These are phyloP conservation scores for Gibbula magus DNA, from an alignment of 2,888 invertebrate genomes.

Conservation along the genomic window DNA sequence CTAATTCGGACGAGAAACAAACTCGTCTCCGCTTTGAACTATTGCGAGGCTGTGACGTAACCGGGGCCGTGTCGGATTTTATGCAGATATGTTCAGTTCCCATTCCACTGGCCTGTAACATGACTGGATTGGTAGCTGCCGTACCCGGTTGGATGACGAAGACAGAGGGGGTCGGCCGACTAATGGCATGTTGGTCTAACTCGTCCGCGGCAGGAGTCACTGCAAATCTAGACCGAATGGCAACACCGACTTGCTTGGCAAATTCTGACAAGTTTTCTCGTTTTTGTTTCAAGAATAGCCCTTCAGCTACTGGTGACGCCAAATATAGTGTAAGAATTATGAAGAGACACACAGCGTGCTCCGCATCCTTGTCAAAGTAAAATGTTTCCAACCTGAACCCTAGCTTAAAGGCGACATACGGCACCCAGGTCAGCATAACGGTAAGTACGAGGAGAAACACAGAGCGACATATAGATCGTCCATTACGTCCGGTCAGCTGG, in stretches of 20 bases:
- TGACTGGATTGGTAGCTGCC: no score
- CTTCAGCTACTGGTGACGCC: neutral
- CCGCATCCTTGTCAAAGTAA: neutral
- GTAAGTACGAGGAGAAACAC: neutral
- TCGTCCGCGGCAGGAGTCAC: neutral
- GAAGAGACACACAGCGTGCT: neutral
- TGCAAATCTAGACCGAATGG: neutral
- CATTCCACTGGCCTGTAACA: no score
- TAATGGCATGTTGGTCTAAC: no score
- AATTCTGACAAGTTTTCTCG: neutral
- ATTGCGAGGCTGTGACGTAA: no score
- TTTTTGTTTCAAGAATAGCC: conserved; percentile 2
- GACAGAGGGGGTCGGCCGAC: no score
- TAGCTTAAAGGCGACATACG: neutral
- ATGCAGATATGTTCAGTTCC: no score
- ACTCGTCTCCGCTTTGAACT: no score
- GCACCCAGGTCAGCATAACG: neutral
- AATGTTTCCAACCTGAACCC: neutral
- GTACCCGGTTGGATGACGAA: no score
- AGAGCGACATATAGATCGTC: neutral
- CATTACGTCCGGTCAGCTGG: neutral
- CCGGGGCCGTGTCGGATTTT: no score
- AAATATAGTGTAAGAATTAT: neutral
- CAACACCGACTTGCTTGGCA: neutral
- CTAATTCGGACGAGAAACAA: no score